Percentiles rank a stretch among this genome's conserved stretches.
Conservation (phyloP, 2,888 invertebrate genomes). For the Morpho deidamia region DNA sequence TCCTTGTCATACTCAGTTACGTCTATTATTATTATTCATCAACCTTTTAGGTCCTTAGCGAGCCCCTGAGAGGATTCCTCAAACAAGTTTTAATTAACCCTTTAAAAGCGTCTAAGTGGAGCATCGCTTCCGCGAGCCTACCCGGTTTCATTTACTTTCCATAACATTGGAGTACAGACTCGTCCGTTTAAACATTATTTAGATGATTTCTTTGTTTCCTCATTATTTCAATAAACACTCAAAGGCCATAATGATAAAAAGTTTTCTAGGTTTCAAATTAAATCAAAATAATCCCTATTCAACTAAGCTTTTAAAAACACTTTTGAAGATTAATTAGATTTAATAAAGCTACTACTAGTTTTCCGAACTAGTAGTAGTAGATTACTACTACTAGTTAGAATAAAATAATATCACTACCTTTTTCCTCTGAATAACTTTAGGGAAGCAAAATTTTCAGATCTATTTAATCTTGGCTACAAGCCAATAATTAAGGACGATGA, state of each 20-base stretch:
- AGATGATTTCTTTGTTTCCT: too few relatives aligned
- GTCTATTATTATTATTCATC: conserved; percentile 14
- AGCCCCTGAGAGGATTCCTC: conserved; percentile 23
- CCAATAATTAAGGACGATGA: conserved; percentile 20
- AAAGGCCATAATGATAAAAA: too few relatives aligned
- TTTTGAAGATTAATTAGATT: too few relatives aligned
- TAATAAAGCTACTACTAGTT: too few relatives aligned
- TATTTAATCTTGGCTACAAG: conserved; percentile 17
- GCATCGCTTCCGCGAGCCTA: conserved; percentile 21
- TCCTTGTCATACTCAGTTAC: not conserved
- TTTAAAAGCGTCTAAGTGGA: conserved; percentile 27
- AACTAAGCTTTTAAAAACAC: too few relatives aligned
- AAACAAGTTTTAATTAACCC: conserved; percentile 27
- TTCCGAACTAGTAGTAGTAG: too few relatives aligned
- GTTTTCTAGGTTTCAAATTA: too few relatives aligned
- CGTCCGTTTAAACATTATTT: not conserved
- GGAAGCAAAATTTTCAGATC: conserved; percentile 20
- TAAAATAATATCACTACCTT: conserved; percentile 5
- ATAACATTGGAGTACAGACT: conserved; percentile 18
- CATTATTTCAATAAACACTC: too few relatives aligned
- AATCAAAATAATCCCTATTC: not conserved
- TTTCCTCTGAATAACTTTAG: conserved; percentile 17
- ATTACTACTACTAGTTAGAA: too few relatives aligned
- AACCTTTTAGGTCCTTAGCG: conserved; percentile 19
- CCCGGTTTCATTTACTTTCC: conserved; percentile 24